Conservation (phyloP, 2,113 vertebrate species). For the Mugil cephalus region DNA sequence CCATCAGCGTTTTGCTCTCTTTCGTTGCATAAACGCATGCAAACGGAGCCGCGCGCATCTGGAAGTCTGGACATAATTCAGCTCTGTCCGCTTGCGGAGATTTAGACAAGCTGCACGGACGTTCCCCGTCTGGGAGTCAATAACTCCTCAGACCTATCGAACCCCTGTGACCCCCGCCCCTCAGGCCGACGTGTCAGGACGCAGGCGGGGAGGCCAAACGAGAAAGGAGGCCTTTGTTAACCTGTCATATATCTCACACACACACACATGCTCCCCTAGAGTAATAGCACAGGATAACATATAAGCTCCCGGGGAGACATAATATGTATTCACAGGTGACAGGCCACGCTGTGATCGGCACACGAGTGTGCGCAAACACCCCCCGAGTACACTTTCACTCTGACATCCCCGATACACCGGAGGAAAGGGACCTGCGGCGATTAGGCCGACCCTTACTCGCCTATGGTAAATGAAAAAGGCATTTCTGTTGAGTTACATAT, state of each 20-base stretch:
- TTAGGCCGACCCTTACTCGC: conserved; percentile 33
- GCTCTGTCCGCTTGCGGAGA: conserved; percentile 67
- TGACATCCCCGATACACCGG: conserved; percentile 30
- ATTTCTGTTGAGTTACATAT: conserved; percentile 74
- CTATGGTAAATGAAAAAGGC: conserved; percentile 59
- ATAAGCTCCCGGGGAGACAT: conserved; percentile 30
- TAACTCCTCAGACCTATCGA: conserved; percentile 68
- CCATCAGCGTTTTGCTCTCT: conserved; percentile 28
- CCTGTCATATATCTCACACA: conserved; percentile 57
- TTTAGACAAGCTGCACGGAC: conserved; percentile 63
- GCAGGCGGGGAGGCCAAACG: conserved; percentile 72
- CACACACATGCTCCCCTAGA: conserved; percentile 28
- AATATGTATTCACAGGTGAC: conserved; percentile 56
- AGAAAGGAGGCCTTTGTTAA: conserved; percentile 73
- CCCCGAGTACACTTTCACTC: conserved; percentile 27
- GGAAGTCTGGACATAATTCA: conserved; percentile 66
- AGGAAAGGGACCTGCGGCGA: conserved; percentile 33
- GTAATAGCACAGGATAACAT: conserved; percentile 29
- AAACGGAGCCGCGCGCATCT: conserved; percentile 35
- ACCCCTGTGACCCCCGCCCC: conserved; percentile 34
- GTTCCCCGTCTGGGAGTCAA: conserved; percentile 65
- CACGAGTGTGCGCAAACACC: conserved; percentile 50
- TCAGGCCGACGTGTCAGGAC: conserved; percentile 44
- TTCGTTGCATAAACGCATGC: conserved; percentile 31
- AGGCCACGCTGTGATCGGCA: conserved; percentile 36